phyloP scores from a whole-genome alignment of 2,888 invertebrate species.

The Glomeris marginata region DNA sequence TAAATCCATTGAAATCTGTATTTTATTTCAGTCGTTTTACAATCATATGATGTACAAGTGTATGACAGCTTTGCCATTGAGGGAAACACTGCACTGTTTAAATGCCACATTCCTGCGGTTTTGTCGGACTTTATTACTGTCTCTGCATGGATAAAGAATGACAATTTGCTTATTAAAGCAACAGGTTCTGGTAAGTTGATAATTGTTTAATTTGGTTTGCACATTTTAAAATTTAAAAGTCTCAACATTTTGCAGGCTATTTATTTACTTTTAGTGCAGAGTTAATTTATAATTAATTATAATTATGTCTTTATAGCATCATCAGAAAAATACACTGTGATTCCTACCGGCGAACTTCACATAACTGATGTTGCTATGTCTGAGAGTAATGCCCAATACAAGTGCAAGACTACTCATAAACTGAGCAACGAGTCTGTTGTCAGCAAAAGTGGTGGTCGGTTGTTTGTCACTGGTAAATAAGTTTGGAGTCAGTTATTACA shows the following conservation, averaged over 20 bases:
- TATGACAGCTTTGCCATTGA: conserved; percentile 31
- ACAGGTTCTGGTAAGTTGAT: no score
- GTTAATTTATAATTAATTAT: no score
- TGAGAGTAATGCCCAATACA: conserved; percentile 5
- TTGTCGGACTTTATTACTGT: conserved; percentile 73
- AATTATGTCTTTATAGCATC: neutral
- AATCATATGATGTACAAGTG: conserved; percentile 29
- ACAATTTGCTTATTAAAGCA: conserved; percentile 17
- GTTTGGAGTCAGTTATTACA: neutral
- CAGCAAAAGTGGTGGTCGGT: conserved; percentile 8
- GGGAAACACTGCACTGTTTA: conserved; percentile 33
- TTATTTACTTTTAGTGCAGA: no score
- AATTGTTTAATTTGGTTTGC: no score
- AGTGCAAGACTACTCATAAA: conserved; percentile 7
- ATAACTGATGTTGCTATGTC: neutral
- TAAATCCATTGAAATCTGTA: neutral
- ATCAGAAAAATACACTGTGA: conserved; percentile 6
- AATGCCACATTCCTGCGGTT: conserved; percentile 72
- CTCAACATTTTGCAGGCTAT: no score
- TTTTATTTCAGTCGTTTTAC: conserved; percentile 21
- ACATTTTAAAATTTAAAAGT: no score
- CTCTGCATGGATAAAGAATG: conserved; percentile 75
- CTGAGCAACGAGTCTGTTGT: conserved; percentile 2
- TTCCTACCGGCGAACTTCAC: conserved; percentile 11
- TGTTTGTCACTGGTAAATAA: conserved; percentile 13